Conservation (phyloP, 2,797 vertebrate species). For the Onychomys torridus region DNA sequence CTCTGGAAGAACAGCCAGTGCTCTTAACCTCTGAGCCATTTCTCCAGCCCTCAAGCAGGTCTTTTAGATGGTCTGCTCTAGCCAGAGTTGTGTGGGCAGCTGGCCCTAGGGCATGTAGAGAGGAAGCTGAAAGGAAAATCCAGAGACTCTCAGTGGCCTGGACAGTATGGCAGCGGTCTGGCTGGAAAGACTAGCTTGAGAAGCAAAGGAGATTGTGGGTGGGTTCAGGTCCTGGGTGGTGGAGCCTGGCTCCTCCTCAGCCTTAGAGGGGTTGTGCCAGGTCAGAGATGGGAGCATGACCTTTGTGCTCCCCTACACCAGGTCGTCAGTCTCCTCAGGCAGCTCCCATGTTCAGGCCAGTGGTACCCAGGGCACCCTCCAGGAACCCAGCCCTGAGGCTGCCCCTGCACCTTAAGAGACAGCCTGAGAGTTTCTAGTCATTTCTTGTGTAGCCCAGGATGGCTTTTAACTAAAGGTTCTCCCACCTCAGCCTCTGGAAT, state of each 20-base stretch:
- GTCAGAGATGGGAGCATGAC: not conserved
- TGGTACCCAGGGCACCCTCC: not conserved
- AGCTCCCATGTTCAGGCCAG: not conserved
- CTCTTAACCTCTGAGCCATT: no score
- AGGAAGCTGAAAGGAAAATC: not conserved
- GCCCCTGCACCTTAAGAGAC: not conserved
- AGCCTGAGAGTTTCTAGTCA: not conserved
- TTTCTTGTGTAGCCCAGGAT: not conserved
- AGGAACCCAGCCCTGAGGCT: not conserved
- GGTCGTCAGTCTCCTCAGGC: not conserved
- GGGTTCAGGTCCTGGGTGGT: not conserved
- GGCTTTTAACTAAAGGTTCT: not conserved
- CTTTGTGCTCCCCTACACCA: fast-evolving
- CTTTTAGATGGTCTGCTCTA: not conserved
- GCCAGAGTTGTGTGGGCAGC: not conserved
- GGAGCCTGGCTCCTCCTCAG: not conserved
- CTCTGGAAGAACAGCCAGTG: no score
- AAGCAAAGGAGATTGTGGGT: not conserved
- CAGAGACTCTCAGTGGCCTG: not conserved
- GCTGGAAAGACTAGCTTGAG: not conserved
- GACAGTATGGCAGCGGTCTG: not conserved
- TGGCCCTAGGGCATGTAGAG: not conserved
- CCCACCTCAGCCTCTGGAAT: not conserved
- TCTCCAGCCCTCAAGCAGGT: no score
- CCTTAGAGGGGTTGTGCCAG: not conserved